phyloP scores from a whole-genome alignment of 2,113 vertebrate genomes.

The Dromiciops gliroides region DNA sequence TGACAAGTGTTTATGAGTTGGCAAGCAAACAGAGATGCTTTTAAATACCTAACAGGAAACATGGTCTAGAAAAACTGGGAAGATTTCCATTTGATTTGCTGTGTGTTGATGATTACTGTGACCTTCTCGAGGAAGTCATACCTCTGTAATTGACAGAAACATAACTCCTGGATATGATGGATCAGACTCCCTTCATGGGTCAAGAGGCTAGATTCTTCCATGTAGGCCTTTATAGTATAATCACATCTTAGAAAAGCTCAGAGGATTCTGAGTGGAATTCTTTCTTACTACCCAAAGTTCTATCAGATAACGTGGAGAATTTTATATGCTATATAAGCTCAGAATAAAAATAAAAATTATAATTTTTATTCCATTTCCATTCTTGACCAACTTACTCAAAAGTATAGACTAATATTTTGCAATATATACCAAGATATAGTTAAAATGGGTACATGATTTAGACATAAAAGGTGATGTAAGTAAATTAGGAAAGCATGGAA shows the following conservation, averaged over 20 bases:
- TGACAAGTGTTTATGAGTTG: conserved; percentile 77
- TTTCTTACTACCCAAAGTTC: neutral
- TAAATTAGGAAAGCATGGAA: too few relatives aligned
- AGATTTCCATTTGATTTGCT: conserved; percentile 69
- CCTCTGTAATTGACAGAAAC: conserved; percentile 62
- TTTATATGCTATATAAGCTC: neutral
- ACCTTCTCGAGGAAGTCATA: conserved; percentile 61
- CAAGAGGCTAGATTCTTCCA: neutral
- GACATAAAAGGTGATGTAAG: too few relatives aligned
- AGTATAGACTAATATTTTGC: too few relatives aligned
- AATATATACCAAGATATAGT: too few relatives aligned
- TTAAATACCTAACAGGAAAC: conserved; percentile 76
- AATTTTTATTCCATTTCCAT: conserved; percentile 13
- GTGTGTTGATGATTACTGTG: conserved; percentile 54
- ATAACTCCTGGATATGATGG: neutral
- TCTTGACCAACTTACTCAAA: conserved; percentile 14
- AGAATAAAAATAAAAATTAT: conserved; percentile 35
- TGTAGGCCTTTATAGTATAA: neutral
- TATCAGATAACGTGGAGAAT: neutral
- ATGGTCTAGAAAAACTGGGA: conserved; percentile 62
- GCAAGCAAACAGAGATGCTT: conserved; percentile 76
- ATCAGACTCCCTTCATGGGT: neutral
- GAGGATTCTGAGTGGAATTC: neutral
- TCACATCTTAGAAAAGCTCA: conserved; percentile 11
- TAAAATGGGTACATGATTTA: too few relatives aligned